Conservation (phyloP, 1,140 invertebrate genomes). For the Uloborus diversus region DNA sequence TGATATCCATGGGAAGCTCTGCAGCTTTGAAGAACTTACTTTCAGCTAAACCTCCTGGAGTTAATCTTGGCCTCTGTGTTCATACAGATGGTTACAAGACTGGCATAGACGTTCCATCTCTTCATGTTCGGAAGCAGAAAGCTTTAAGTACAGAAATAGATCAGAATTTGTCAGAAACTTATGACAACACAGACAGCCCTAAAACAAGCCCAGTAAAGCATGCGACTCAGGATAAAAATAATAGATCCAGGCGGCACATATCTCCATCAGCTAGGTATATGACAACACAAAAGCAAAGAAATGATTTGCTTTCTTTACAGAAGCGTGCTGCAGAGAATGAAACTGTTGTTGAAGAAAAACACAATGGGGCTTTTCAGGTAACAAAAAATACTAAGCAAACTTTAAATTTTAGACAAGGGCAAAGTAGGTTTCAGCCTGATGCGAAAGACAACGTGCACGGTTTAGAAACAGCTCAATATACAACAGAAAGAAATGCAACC, state of each 20-base stretch:
- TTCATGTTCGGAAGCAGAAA: slow-evolving; percentile 85
- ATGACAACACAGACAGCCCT: slow-evolving; percentile 85
- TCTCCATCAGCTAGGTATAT: slow-evolving; percentile 29
- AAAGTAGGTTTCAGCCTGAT: not conserved
- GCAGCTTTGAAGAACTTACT: slow-evolving; percentile 93
- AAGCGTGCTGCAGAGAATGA: not conserved
- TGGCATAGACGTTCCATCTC: slow-evolving; percentile 72
- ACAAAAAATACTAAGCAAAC: slow-evolving; percentile 33
- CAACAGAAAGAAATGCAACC: not conserved
- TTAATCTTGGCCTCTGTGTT: slow-evolving; percentile 52
- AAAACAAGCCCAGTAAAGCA: slow-evolving; percentile 63
- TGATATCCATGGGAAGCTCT: slow-evolving; percentile 96
- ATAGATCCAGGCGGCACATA: slow-evolving; percentile 3
- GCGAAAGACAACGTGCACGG: not conserved
- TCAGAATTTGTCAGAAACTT: slow-evolving; percentile 85
- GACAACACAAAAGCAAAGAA: slow-evolving; percentile 10
- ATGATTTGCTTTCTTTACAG: slow-evolving; percentile 18
- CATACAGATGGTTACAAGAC: not conserved
- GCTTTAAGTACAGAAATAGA: slow-evolving; percentile 89
- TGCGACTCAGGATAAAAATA: not conserved
- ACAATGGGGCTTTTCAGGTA: slow-evolving; percentile 46
- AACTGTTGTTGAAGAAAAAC: slow-evolving; percentile 39
- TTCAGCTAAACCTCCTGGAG: slow-evolving; percentile 75
- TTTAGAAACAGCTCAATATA: not conserved
- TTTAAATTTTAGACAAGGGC: slow-evolving; percentile 1